Conservation (phyloP, 2,113 vertebrate genomes). For the Nansenia antarctica region DNA sequence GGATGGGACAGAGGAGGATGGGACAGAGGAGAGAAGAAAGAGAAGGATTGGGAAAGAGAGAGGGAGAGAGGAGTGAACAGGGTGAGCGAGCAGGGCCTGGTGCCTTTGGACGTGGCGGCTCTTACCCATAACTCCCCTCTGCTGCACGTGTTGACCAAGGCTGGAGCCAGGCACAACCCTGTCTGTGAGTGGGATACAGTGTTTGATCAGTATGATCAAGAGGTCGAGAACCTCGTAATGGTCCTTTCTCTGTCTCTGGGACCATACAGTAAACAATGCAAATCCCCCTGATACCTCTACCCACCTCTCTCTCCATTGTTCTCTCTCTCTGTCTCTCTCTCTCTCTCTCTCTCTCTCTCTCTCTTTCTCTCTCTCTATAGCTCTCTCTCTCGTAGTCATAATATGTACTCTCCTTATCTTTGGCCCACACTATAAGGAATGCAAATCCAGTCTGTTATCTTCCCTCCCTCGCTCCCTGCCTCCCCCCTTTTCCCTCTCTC, state of each 20-base stretch:
- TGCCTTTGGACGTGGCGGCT: slow-evolving; percentile 74
- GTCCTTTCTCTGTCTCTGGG: too few relatives aligned
- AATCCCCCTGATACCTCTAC: too few relatives aligned
- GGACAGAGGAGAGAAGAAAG: slow-evolving; percentile 61
- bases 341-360: neutral
- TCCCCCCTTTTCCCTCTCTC: neutral
- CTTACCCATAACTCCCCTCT: slow-evolving; percentile 75
- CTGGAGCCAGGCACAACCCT: slow-evolving; percentile 73
- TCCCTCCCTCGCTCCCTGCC: neutral
- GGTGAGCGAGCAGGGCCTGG: slow-evolving; percentile 72
- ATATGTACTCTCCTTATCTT: too few relatives aligned
- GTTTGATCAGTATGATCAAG: neutral
- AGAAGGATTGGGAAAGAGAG: slow-evolving; percentile 56
- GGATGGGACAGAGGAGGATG: slow-evolving; percentile 23
- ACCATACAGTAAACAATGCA: neutral
- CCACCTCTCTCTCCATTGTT: too few relatives aligned
- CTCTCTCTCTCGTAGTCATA: too few relatives aligned
- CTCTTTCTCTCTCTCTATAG: too few relatives aligned
- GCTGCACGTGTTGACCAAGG: slow-evolving; percentile 70
- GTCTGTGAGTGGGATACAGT: slow-evolving; percentile 61
- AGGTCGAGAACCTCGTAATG: too few relatives aligned
- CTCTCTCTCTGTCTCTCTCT: neutral
- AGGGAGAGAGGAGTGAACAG: slow-evolving; percentile 68
- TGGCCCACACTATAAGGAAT: neutral
- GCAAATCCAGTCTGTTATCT: slow-evolving; percentile 1